Base-by-base conservation (phyloP, 2,888 invertebrate genomes). In the Amblyteles armatorius region DNA sequence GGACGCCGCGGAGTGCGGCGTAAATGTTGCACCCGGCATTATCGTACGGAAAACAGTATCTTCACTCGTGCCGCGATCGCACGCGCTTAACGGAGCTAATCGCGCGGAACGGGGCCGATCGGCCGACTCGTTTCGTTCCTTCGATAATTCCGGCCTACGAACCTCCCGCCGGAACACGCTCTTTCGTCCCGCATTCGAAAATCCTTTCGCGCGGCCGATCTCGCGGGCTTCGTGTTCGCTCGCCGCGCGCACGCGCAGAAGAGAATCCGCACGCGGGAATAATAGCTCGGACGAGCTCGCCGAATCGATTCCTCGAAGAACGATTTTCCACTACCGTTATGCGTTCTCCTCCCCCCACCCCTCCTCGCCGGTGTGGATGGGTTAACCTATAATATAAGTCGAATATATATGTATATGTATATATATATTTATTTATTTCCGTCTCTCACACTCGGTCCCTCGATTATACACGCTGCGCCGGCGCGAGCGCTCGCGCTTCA, bases 301-400 rank as follows among this genome's bases (percentile, higher is more conserved):
- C 68, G 77, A 83, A 83, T 83, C 83, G 72, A 83, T 83, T 83
- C 73, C 73, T 63, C 73, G 78, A 83, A 79, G 79, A 83, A 26
- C 83, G 73, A 83, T 83, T 83, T 83, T 79, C 83, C 79, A 69
- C 73, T 79, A 74, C 83, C 68, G 83, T 83, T 83, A 83, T 79
- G 48, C 60, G 68, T 68, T 78, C 65, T 33, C 55, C 16, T 44
- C 16, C 13, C 2, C 11, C 13, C 44, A 1, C 44, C 44, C 16
- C 44, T 1, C 44, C 26, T 19, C 13, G 1, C 22, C 57, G 26
- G 57, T 57, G 57, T 26, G 1, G 57, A 26, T 26, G 57, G 57
- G 57, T 57, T 57, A 72, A 26, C 57, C 44, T 48, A 78, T 78
- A 78, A 73, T 73, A 68, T 52, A 48, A 26, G 7, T 48, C 48